Evolutionary conservation across 2,797 vertebrate species (phyloP), one percentile per base, ranked within the genome.

Genomic region (Lepidocolaptes lacrymiger): DNA sequence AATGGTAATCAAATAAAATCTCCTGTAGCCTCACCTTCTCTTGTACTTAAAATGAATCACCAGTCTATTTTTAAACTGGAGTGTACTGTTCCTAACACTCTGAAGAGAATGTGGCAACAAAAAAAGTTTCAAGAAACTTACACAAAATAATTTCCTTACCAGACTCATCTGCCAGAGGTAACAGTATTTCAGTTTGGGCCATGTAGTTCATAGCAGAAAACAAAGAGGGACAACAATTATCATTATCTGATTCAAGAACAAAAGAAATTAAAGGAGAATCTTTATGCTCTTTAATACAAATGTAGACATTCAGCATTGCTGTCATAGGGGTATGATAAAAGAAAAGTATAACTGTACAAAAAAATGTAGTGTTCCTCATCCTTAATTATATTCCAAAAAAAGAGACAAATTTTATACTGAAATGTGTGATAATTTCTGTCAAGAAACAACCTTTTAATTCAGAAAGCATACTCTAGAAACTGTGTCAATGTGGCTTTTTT

Each of bases 41-140:
- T 87, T 89, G 39, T 61, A 55, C 37, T 87, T 84, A 37, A 75
- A 85, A 78, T 91, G 49, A 95, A 89, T 87, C 87, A 91, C 41
- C 20, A 27, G 26, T 59, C 56, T 91, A 54, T 84, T 95, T 95
- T 93, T 86, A 86, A 94, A 68, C 14, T 44, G 16, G 3, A 10
- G 2, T 41, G 16, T 88, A 64, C 18, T 2, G 1, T 67, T 84
- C 24, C 27, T 77, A 28, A 30, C 63, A n/a, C 10, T 66, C 21
- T 39, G 18, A 85, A 72, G 20, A 80, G 13, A 84, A 66, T 1
- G 1, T 48, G 28, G 15, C 39, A 79, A 23, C 18, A 69, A 58
- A 71, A 71, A 36, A 77, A 34, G 5, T 55, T 77, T 51, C n/a
- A 62, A 73, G 30, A 89, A 91, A 52, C 37, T 54, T 75, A 15